A percentile compares a stretch with the other conserved stretches of the same genome.
Conservation (phyloP, 1,140 invertebrate genomes). For the Drosophila paulistorum region DNA sequence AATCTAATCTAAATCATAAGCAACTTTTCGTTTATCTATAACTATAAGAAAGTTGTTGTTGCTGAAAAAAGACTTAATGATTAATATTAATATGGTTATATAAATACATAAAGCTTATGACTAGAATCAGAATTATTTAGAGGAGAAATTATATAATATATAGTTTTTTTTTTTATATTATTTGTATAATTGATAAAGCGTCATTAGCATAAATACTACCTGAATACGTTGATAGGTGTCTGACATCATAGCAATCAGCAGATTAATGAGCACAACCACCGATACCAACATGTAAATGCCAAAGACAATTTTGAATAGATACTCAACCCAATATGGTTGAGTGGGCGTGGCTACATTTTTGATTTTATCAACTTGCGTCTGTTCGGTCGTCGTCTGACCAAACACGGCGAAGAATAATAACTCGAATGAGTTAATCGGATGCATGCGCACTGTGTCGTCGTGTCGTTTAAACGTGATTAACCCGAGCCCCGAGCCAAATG, state of each 20-base stretch:
- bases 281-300: conserved; percentile 99
- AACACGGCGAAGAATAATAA: conserved; percentile 99
- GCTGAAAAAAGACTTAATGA: conserved; percentile 64
- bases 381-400: conserved; percentile 95
- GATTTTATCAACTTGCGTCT: conserved; percentile 86
- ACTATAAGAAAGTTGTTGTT: conserved; percentile 16
- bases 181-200: conserved; percentile 44
- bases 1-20: neutral
- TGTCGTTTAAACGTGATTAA: conserved; percentile 11
- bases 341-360: conserved; percentile 83
- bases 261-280: conserved; percentile 98
- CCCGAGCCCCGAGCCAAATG: neutral
- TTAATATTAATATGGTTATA: conserved; percentile 33
- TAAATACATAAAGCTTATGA: conserved; percentile 59
- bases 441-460: conserved; percentile 92
- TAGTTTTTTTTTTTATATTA: conserved; percentile 1
- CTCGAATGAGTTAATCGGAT: conserved; percentile 96
- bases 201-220: conserved; percentile 85
- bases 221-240: conserved; percentile 99
- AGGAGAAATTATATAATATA: conserved; percentile 20
- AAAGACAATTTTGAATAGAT: conserved; percentile 92
- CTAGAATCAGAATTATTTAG: conserved; percentile 23
- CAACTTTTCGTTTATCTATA: neutral
- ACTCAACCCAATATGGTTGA: conserved; percentile 90
- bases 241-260: conserved; percentile 99